Evolutionary conservation across 2,797 vertebrate species (phyloP).

Genomic region (Sciurus vulgaris): DNA sequence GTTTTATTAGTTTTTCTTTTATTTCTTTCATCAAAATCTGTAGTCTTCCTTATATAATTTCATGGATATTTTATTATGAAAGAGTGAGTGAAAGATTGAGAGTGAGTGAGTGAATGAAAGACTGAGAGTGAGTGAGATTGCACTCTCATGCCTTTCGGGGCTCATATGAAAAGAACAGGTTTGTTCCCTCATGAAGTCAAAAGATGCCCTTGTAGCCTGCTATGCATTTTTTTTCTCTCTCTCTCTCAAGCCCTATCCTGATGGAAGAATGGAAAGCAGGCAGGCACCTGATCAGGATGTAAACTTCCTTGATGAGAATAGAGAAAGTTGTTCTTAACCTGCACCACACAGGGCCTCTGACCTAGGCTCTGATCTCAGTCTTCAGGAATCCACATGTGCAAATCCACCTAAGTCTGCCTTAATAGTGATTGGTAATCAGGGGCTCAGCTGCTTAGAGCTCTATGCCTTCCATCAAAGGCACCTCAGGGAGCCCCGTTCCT

Average conservation of each 20-base stretch:
- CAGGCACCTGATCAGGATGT: neutral
- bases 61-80: too few relatives aligned
- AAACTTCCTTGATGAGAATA: rapidly evolving
- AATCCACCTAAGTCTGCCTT: neutral
- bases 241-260: neutral
- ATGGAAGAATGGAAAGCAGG: neutral
- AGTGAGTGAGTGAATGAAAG: neutral
- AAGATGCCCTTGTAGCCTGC: neutral
- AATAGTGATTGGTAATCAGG: too few relatives aligned
- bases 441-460: neutral
- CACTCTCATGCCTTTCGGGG: too few relatives aligned
- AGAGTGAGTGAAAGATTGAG: too few relatives aligned
- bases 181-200: neutral
- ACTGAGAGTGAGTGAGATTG: neutral
- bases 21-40: neutral
- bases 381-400: neutral
- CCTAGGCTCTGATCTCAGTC: neutral
- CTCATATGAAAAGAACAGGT: neutral
- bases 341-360: neutral
- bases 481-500: neutral
- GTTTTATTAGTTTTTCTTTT: neutral
- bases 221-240: too few relatives aligned
- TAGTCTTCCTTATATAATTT: neutral
- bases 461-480: neutral
- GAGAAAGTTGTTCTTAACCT: neutral